Conservation (phyloP, 2,113 vertebrate genomes). For the Arothron firmamentum region DNA sequence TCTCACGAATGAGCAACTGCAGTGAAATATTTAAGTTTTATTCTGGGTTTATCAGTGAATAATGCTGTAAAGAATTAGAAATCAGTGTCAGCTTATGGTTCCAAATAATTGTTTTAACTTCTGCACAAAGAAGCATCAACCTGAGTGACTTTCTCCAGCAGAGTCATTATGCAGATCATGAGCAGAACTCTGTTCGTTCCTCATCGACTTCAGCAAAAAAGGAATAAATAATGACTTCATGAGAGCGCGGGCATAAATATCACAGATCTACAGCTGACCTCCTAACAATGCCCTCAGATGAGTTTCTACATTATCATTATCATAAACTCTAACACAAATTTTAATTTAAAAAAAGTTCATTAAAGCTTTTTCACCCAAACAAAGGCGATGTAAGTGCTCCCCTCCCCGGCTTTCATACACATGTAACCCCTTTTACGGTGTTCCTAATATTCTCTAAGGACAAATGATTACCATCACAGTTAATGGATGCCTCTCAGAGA, state of each 20-base stretch:
- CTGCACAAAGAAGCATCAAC: constrained; percentile 40
- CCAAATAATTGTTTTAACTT: constrained; percentile 41
- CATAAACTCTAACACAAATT: constrained; percentile 34
- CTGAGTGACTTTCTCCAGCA: constrained; percentile 24
- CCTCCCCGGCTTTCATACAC: constrained; percentile 25
- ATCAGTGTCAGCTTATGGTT: constrained; percentile 2
- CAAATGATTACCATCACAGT: constrained; percentile 49
- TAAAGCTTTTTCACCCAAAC: constrained; percentile 43
- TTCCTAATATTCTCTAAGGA: constrained; percentile 36
- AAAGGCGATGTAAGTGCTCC: constrained; percentile 41
- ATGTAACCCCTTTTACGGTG: constrained; percentile 18
- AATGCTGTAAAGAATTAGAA: background rate
- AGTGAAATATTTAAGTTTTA: background rate
- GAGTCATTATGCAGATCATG: constrained; percentile 34
- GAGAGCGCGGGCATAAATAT: constrained; percentile 32
- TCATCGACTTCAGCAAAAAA: constrained; percentile 20
- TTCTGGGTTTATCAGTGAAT: too few relatives aligned
- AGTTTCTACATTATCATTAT: constrained; percentile 29
- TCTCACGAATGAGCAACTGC: constrained; percentile 45
- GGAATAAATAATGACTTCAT: constrained; percentile 40
- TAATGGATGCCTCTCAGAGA: constrained; percentile 53
- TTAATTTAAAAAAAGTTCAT: constrained; percentile 46
- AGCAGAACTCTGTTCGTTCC: constrained; percentile 11
- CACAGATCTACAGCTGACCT: background rate
- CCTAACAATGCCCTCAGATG: constrained; percentile 11